Conservation (phyloP, 2,888 invertebrate genomes). For the Malthinus flaveolus region DNA sequence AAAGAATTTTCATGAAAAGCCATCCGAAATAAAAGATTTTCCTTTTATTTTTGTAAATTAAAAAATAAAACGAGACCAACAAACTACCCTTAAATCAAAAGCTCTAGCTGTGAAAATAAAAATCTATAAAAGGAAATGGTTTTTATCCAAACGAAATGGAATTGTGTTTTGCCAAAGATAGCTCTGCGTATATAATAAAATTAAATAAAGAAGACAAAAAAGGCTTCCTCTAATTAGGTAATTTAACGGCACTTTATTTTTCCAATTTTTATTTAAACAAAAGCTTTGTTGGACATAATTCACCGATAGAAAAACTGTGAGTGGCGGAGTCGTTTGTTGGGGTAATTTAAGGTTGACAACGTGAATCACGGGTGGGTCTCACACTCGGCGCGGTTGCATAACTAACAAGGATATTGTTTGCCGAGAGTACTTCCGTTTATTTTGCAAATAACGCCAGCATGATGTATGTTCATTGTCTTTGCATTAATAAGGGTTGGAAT, state of each 20-base stretch:
- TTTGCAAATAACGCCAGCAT: constrained; percentile 22
- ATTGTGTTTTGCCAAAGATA: constrained; percentile 1
- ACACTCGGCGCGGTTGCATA: constrained; percentile 22
- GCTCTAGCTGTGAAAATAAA: constrained; percentile 17
- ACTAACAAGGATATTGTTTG: constrained; percentile 25
- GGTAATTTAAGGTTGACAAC: constrained; percentile 27
- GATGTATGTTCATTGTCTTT: constrained; percentile 31
- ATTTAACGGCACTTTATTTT: constrained; percentile 31
- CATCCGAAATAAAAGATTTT: too few relatives aligned
- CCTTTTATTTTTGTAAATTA: too few relatives aligned
- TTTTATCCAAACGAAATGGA: constrained; percentile 8
- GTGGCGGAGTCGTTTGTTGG: constrained; percentile 33
- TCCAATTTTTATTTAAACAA: constrained; percentile 26
- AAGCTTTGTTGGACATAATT: constrained; percentile 30
- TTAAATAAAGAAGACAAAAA: background rate
- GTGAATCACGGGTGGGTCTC: constrained; percentile 11
- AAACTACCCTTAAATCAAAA: too few relatives aligned
- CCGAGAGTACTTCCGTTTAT: constrained; percentile 14
- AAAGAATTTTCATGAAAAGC: too few relatives aligned
- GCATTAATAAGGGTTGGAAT: constrained; percentile 22
- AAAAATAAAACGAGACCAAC: too few relatives aligned
- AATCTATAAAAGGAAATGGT: constrained; percentile 20
- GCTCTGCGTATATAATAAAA: background rate
- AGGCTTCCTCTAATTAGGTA: constrained; percentile 32
- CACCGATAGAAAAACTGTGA: constrained; percentile 28